phyloP scores from a whole-genome alignment of 1,140 invertebrate species.

The Campoletis sonorensis region DNA sequence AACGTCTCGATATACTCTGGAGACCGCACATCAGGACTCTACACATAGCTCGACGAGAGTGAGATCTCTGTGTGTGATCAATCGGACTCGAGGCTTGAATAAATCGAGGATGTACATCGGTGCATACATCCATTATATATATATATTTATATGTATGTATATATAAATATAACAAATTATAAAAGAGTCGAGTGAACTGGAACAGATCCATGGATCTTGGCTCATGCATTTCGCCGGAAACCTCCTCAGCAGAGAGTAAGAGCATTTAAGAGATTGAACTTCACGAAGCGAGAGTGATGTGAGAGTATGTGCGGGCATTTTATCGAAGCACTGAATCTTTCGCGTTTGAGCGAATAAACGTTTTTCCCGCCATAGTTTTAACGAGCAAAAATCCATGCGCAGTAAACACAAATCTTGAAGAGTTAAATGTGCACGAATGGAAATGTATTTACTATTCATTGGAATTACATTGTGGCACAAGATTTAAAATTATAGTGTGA shows the following conservation, averaged over 20 bases:
- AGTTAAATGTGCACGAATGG: too few relatives aligned
- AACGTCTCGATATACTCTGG: constrained; percentile 4
- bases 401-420: too few relatives aligned
- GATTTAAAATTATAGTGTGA: too few relatives aligned
- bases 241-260: background rate
- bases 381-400: background rate
- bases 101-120: background rate
- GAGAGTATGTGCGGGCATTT: background rate
- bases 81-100: background rate
- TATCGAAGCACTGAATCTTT: background rate
- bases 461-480: too few relatives aligned
- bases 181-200: background rate
- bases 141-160: too few relatives aligned
- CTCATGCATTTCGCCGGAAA: background rate
- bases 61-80: constrained; percentile 22
- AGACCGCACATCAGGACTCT: constrained; percentile 5
- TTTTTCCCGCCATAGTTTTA: background rate
- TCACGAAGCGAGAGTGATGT: background rate
- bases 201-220: background rate
- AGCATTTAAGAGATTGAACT: background rate
- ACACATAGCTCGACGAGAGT: background rate
- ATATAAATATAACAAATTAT: background rate
- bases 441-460: too few relatives aligned
- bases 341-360: background rate
- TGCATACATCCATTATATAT: background rate